Conservation (phyloP, 2,113 vertebrate genomes). For the Hyaena hyaena region DNA sequence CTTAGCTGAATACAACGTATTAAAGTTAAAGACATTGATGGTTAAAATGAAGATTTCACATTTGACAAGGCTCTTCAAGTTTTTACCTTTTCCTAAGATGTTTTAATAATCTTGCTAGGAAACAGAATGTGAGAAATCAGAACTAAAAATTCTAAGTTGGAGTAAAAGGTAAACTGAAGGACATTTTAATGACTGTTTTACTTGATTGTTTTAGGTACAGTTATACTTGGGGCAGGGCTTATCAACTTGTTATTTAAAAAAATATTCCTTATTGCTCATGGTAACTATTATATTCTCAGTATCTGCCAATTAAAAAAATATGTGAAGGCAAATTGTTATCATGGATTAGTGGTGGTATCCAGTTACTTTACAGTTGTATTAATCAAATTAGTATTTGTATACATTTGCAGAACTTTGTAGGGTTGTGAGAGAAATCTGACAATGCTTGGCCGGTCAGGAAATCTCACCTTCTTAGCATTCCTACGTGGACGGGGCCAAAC, state of each 20-base stretch:
- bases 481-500: neutral
- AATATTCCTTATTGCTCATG: neutral
- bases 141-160: neutral
- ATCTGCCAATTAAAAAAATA: conserved; percentile 29
- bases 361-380: neutral
- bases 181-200: neutral
- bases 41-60: conserved; percentile 12
- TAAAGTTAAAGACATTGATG: neutral
- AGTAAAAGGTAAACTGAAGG: neutral
- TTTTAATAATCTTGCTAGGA: neutral
- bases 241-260: conserved; percentile 36
- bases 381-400: neutral
- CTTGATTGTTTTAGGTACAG: neutral
- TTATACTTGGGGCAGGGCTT: neutral
- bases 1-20: neutral
- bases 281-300: neutral
- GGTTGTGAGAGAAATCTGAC: neutral
- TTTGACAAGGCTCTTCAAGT: neutral
- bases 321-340: neutral
- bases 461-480: neutral
- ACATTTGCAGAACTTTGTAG: neutral
- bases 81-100: conserved; percentile 54
- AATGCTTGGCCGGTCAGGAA: neutral
- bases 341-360: neutral
- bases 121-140: neutral